Evolutionary conservation across 2,113 vertebrate species (phyloP).

Genomic region (Notechis scutatus): DNA sequence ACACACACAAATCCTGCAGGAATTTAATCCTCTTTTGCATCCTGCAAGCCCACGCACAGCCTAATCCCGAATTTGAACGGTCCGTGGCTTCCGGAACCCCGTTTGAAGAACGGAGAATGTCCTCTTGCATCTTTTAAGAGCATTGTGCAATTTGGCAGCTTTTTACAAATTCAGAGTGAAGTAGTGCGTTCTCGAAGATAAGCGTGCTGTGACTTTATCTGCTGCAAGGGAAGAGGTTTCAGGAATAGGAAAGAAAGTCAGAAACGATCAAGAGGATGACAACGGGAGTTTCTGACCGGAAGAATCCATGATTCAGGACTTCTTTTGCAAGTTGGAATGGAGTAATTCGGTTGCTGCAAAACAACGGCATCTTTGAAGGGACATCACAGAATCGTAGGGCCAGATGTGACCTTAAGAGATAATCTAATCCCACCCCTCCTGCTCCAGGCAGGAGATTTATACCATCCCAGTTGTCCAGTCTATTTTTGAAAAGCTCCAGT

Average conservation of each 20-base stretch:
- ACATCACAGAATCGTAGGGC: too few species aligned
- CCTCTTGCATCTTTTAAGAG: neutral
- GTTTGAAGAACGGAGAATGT: neutral
- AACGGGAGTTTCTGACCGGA: accelerated
- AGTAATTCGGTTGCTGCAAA: neutral
- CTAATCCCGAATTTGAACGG: neutral
- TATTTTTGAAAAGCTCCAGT: too few species aligned
- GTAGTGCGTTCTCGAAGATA: neutral
- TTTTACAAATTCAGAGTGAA: neutral
- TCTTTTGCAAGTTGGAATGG: neutral
- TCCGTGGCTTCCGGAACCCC: neutral
- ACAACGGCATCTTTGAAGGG: too few species aligned
- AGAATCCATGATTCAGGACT: neutral
- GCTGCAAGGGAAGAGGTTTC: neutral
- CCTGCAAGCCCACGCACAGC: neutral
- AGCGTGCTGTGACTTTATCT: neutral
- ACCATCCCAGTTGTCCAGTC: too few species aligned
- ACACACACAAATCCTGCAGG: too few species aligned
- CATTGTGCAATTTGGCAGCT: neutral
- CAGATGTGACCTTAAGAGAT: too few species aligned
- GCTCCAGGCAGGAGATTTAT: too few species aligned
- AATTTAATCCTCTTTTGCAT: too few species aligned
- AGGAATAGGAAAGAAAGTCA: neutral
- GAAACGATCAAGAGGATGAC: neutral
- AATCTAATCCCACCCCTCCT: too few species aligned